Percentiles rank a stretch among this genome's conserved stretches.
These are phyloP conservation scores for Leptopilina clavipes DNA, from an alignment of 1,140 invertebrate species.

Conservation along the genomic window DNA sequence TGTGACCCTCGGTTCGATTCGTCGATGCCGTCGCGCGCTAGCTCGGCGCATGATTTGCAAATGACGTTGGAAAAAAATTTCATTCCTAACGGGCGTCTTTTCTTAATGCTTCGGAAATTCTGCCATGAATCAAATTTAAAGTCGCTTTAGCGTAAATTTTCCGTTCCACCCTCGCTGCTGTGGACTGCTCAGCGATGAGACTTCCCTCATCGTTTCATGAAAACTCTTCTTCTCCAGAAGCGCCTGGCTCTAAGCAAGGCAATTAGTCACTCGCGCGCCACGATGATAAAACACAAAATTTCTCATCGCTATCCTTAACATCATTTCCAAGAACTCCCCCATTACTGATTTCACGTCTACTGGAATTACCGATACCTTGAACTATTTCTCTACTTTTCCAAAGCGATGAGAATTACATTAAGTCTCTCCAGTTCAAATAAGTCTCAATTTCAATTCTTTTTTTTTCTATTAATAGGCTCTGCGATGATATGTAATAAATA, in stretches of 20 bases:
- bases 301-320: conserved; percentile 42
- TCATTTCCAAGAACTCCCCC: conserved; percentile 1
- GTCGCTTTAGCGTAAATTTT: conserved; percentile 63
- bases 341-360: conserved; percentile 28
- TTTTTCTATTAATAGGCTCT: neutral
- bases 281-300: conserved; percentile 61
- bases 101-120: conserved; percentile 44
- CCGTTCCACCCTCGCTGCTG: conserved; percentile 48
- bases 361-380: conserved; percentile 20
- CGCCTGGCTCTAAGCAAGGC: conserved; percentile 59
- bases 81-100: neutral
- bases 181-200: conserved; percentile 31
- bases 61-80: conserved; percentile 26
- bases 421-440: neutral
- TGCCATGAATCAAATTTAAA: conserved; percentile 69
- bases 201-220: conserved; percentile 29
- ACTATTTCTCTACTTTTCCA: conserved; percentile 12
- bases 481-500: neutral
- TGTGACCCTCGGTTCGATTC: conserved; percentile 33
- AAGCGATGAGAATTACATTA: neutral
- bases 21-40: conserved; percentile 38
- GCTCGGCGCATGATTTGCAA: conserved; percentile 37
- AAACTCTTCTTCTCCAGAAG: conserved; percentile 36
- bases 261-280: conserved; percentile 63
- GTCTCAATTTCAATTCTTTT: neutral